These are phyloP conservation scores for Acrossocheilus fasciatus DNA, from an alignment of 2,797 vertebrate genomes.

Conservation along the genomic window DNA sequence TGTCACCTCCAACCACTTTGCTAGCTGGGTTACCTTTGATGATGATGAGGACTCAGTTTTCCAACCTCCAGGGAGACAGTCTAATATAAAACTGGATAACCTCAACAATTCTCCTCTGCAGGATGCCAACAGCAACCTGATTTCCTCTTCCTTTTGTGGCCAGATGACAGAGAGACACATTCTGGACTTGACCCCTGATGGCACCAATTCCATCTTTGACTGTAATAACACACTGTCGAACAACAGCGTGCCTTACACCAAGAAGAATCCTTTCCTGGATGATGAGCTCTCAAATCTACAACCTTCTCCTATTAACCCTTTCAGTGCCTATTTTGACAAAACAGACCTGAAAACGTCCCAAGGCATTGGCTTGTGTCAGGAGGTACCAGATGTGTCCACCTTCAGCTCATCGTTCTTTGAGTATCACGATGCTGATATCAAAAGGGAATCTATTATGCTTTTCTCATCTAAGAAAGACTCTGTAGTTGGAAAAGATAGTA, in stretches of 20 bases:
- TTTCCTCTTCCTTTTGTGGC: constrained; percentile 63
- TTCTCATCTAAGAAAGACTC: constrained; percentile 76
- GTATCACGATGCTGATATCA: constrained; percentile 67
- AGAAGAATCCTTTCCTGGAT: constrained; percentile 88
- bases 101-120: constrained; percentile 63
- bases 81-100: constrained; percentile 70
- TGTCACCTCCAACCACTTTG: constrained; percentile 76
- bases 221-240: constrained; percentile 74
- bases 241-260: constrained; percentile 72
- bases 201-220: constrained; percentile 77
- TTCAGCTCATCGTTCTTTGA: constrained; percentile 69
- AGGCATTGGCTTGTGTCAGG: constrained; percentile 38
- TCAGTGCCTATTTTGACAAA: constrained; percentile 85
- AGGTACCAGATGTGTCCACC: constrained; percentile 14
- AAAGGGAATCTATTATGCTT: constrained; percentile 79
- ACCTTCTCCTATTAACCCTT: constrained; percentile 89
- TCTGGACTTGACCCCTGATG: constrained; percentile 79
- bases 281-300: constrained; percentile 83
- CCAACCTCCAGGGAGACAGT: constrained; percentile 64
- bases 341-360: constrained; percentile 61
- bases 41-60: constrained; percentile 74
- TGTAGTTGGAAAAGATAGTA: constrained; percentile 72
- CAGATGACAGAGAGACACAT: constrained; percentile 73
- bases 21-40: constrained; percentile 91
- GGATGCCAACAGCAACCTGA: constrained; percentile 73